phyloP scores from a whole-genome alignment of 2,888 invertebrate species.

The Torymus tubicola region DNA sequence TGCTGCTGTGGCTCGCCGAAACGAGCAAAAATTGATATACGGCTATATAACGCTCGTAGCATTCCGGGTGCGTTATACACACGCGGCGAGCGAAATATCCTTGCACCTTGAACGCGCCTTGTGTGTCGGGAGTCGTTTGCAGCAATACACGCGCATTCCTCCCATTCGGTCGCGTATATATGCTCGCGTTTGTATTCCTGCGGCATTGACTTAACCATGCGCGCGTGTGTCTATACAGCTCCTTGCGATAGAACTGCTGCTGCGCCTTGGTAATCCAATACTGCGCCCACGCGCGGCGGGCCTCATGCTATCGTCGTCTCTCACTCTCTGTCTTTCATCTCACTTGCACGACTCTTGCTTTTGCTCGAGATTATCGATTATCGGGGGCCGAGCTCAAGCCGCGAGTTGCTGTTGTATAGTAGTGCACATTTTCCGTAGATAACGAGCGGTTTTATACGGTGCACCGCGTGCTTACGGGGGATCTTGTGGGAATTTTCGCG shows the following conservation, averaged over 20 bases:
- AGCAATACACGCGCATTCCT: not conserved
- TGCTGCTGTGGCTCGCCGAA: not conserved
- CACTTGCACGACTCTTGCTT: too few relatives aligned
- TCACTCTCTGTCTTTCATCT: not conserved
- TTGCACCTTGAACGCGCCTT: constrained; percentile 31
- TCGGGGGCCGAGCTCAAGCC: not conserved
- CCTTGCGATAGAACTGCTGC: too few relatives aligned
- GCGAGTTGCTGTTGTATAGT: not conserved
- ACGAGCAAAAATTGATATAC: constrained; percentile 19
- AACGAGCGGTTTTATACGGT: too few relatives aligned
- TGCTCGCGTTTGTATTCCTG: not conserved
- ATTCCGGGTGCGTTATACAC: not conserved
- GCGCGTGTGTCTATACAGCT: not conserved
- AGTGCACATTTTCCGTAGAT: too few relatives aligned
- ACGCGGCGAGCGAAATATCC: constrained; percentile 7
- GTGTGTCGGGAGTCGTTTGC: not conserved
- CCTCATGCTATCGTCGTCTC: constrained; percentile 4
- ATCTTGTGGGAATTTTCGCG: too few relatives aligned
- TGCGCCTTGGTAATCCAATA: constrained; percentile 21
- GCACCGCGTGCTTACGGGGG: too few relatives aligned
- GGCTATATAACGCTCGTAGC: not conserved
- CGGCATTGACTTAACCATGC: constrained; percentile 2
- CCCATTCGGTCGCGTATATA: too few relatives aligned
- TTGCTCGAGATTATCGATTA: constrained; percentile 35
- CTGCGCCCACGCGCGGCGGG: constrained; percentile 9